Conservation (phyloP, 2,113 vertebrate species). For the Astur gentilis region DNA sequence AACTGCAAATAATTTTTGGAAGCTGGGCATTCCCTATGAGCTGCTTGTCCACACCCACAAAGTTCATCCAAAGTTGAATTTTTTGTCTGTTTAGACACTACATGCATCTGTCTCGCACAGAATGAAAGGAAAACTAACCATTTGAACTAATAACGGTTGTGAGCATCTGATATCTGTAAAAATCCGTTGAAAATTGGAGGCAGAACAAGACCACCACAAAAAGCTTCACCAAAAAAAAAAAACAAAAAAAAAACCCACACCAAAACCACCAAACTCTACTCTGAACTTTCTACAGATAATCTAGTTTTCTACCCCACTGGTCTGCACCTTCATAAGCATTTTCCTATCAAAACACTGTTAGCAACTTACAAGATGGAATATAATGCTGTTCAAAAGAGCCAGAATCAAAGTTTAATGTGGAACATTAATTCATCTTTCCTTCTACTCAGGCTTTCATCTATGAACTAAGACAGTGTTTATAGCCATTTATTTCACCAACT, state of each 20-base stretch:
- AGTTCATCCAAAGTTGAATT: neutral
- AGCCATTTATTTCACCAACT: neutral
- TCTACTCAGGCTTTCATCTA: neutral
- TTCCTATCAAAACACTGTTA: neutral
- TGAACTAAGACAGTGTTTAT: neutral
- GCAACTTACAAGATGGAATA: neutral
- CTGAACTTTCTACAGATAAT: neutral
- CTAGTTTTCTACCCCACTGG: neutral
- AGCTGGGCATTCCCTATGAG: neutral
- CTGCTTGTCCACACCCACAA: neutral
- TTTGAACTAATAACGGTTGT: accelerated
- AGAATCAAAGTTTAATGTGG: neutral
- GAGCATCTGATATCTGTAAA: neutral
- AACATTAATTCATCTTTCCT: neutral
- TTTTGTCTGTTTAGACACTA: neutral
- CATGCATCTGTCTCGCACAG: neutral
- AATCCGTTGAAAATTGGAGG: neutral
- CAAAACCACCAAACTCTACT: neutral
- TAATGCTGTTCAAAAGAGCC: neutral
- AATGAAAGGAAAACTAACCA: neutral
- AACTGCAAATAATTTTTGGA: neutral
- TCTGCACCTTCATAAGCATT: neutral
- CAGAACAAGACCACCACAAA: neutral
- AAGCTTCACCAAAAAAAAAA: neutral
- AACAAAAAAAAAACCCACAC: neutral